Conservation (phyloP, 2,113 vertebrate genomes). For the Rhagologus leucostigma region DNA sequence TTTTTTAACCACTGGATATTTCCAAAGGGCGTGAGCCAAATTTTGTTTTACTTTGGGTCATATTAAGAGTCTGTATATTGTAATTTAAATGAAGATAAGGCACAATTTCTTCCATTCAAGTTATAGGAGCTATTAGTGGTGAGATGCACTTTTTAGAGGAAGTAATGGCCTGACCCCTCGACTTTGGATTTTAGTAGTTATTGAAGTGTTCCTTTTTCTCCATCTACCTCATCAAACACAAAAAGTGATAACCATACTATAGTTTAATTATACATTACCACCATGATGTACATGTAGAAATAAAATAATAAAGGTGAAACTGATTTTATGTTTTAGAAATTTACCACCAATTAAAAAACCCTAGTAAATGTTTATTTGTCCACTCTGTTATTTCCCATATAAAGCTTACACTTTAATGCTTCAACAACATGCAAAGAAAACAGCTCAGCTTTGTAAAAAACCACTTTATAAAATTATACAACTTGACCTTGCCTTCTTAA, state of each 20-base stretch:
- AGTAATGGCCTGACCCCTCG: not conserved
- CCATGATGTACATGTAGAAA: not conserved
- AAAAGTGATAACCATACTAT: not conserved
- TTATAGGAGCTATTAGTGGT: not conserved
- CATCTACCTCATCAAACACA: not conserved
- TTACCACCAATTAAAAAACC: not conserved
- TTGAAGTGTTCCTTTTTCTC: not conserved
- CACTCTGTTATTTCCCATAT: not conserved
- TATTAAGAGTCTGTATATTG: not conserved
- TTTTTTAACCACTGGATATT: not conserved
- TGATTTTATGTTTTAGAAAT: not conserved
- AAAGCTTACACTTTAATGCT: not conserved
- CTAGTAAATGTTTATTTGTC: not conserved
- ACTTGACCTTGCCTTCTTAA: not conserved
- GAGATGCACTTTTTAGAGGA: not conserved
- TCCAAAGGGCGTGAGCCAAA: not conserved
- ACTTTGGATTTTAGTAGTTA: not conserved
- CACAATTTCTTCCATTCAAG: not conserved
- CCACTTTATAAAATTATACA: not conserved
- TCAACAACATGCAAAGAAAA: not conserved
- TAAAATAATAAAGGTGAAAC: not conserved
- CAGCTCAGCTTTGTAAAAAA: not conserved
- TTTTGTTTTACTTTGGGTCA: not conserved
- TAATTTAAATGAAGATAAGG: not conserved
- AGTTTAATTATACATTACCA: not conserved